Conservation (phyloP, 2,113 vertebrate genomes). For the Ammodytes marinus region DNA sequence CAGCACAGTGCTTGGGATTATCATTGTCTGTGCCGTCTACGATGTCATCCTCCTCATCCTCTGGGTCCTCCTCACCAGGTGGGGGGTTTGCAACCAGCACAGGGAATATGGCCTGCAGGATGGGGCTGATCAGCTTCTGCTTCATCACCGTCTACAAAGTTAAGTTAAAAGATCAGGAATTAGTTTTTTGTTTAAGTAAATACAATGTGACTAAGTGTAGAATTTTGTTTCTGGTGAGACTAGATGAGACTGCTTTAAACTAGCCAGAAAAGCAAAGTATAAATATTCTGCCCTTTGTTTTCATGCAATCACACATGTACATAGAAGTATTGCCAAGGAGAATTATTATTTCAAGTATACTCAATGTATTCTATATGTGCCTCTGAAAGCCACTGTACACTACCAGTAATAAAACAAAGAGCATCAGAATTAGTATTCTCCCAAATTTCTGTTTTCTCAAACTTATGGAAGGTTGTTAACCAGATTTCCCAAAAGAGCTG, state of each 20-base stretch:
- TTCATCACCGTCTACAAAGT: conserved; percentile 86
- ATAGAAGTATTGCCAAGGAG: neutral
- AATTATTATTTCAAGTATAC: too few species aligned
- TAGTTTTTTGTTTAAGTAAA: neutral
- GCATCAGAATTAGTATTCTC: too few species aligned
- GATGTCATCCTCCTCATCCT: conserved; percentile 84
- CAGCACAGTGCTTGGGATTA: conserved; percentile 90
- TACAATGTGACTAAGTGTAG: too few species aligned
- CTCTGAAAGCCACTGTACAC: neutral
- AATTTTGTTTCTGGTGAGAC: neutral
- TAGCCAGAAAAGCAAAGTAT: neutral
- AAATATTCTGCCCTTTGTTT: neutral
- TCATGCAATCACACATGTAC: neutral
- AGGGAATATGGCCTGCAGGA: conserved; percentile 89
- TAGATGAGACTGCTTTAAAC: neutral
- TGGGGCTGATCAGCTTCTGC: conserved; percentile 87
- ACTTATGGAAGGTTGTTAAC: neutral
- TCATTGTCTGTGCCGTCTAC: conserved; percentile 82
- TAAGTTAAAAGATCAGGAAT: neutral
- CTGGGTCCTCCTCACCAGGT: conserved; percentile 88
- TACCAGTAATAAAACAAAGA: too few species aligned
- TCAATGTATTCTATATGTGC: neutral
- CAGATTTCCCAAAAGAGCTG: conserved; percentile 4
- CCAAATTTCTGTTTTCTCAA: neutral
- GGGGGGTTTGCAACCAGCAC: conserved; percentile 87